Percentiles rank a stretch among this genome's conserved stretches.
Conservation (phyloP, 2,113 vertebrate genomes). For the Pterocles orientalis region DNA sequence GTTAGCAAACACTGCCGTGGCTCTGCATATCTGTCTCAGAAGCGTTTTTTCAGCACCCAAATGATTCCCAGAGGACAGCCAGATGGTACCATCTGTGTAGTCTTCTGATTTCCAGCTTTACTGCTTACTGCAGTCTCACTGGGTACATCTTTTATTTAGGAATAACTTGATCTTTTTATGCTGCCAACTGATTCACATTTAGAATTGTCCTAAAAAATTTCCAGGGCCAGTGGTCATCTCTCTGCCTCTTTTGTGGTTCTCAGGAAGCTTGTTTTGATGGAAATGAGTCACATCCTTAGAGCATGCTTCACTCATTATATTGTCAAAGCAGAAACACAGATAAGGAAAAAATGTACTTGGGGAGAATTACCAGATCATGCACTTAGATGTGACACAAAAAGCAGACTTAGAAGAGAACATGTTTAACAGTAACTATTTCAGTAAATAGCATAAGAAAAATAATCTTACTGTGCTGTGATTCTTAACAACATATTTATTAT, state of each 20-base stretch:
- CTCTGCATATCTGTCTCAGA: background rate
- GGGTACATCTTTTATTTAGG: background rate
- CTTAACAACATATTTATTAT: background rate
- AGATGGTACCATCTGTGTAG: constrained; percentile 15
- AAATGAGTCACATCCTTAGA: constrained; percentile 33
- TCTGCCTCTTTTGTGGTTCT: background rate
- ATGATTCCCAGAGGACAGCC: background rate
- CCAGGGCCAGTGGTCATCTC: background rate
- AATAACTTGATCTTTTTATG: background rate
- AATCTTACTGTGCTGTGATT: background rate
- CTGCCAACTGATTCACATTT: background rate
- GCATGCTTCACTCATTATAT: background rate
- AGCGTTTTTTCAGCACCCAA: background rate
- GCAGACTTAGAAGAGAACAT: background rate
- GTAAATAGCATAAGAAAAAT: background rate
- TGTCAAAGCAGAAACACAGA: constrained; percentile 16
- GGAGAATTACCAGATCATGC: background rate
- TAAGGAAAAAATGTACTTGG: background rate
- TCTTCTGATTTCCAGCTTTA: background rate
- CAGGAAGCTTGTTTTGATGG: background rate
- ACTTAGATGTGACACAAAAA: background rate
- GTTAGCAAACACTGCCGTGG: background rate
- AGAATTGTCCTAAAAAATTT: background rate
- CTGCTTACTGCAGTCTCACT: background rate
- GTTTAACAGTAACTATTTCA: background rate